Percentiles rank a stretch among this genome's conserved stretches.
These are phyloP conservation scores for Dendrolimus houi DNA, from an alignment of 2,888 invertebrate genomes.

Conservation along the genomic window DNA sequence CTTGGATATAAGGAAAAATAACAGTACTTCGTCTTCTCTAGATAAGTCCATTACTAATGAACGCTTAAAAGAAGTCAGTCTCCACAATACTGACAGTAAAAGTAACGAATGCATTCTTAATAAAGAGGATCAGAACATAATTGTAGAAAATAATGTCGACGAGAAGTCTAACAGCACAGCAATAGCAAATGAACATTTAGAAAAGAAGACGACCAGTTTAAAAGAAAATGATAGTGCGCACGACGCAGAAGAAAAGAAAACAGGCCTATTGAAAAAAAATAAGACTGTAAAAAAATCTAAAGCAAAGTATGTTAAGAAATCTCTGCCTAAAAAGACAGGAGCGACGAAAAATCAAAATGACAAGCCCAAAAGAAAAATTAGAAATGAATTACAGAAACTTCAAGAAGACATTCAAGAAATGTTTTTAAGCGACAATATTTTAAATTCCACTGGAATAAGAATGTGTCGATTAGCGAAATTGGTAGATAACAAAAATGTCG, in stretches of 20 bases:
- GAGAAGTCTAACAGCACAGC: no score
- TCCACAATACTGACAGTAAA: no score
- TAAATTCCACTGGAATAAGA: slow-evolving; percentile 78
- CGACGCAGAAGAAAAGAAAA: slow-evolving; percentile 2
- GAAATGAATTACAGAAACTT: slow-evolving; percentile 74
- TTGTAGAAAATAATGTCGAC: no score
- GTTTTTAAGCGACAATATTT: slow-evolving; percentile 79
- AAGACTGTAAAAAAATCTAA: background rate
- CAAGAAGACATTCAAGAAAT: slow-evolving; percentile 83
- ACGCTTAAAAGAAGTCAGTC: no score
- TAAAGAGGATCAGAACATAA: no score
- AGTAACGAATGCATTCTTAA: no score
- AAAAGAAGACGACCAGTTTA: no score
- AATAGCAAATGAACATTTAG: no score
- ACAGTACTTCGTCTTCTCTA: no score
- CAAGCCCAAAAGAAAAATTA: background rate
- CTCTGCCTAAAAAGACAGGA: background rate
- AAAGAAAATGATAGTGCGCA: background rate
- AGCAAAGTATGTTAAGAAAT: background rate
- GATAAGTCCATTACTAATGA: no score
- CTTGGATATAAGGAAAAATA: no score
- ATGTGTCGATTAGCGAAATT: slow-evolving; percentile 79
- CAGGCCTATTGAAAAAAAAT: background rate
- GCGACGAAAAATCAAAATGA: background rate
- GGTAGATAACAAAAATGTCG: slow-evolving; percentile 38